Conservation (phyloP, 2,888 invertebrate genomes). For the Stenoptilia bipunctidactyla region DNA sequence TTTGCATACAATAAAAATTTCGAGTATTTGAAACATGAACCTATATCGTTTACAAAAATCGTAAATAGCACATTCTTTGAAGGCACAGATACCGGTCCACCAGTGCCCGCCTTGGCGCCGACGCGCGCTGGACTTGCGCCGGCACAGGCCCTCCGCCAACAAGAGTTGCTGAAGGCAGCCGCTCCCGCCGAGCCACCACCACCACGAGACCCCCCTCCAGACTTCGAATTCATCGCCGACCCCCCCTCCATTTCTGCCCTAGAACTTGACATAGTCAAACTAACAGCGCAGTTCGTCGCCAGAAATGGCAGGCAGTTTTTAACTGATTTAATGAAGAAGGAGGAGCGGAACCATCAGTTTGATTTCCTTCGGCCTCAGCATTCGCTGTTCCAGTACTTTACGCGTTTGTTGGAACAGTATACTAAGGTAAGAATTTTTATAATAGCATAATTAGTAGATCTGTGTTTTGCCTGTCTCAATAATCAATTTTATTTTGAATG, state of each 20-base stretch:
- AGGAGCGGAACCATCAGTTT: slow-evolving; percentile 98
- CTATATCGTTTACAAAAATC: too few relatives aligned
- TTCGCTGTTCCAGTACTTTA: slow-evolving; percentile 98
- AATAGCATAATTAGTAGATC: too few relatives aligned
- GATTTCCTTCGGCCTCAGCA: slow-evolving; percentile 99
- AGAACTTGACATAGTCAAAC: slow-evolving; percentile 97
- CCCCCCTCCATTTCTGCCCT: slow-evolving; percentile 98
- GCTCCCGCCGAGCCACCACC: slow-evolving; percentile 88
- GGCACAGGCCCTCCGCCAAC: slow-evolving; percentile 87
- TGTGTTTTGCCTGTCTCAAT: too few relatives aligned
- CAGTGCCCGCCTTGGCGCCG: slow-evolving; percentile 14
- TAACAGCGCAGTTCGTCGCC: slow-evolving; percentile 99
- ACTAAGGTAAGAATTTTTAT: too few relatives aligned
- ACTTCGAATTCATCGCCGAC: slow-evolving; percentile 96
- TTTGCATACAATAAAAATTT: too few relatives aligned
- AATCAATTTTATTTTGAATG: too few relatives aligned
- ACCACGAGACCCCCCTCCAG: slow-evolving; percentile 91
- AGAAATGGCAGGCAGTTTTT: slow-evolving; percentile 98
- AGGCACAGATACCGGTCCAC: slow-evolving; percentile 28
- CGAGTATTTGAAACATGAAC: too few relatives aligned
- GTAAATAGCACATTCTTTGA: too few relatives aligned
- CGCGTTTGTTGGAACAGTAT: slow-evolving; percentile 97
- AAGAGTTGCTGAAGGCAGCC: slow-evolving; percentile 88
- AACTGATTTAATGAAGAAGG: slow-evolving; percentile 98
- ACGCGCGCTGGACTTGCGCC: slow-evolving; percentile 74